Evolutionary conservation across 23 tunicate species (phyloP).

Genomic region (Trididemnum clinides): DNA sequence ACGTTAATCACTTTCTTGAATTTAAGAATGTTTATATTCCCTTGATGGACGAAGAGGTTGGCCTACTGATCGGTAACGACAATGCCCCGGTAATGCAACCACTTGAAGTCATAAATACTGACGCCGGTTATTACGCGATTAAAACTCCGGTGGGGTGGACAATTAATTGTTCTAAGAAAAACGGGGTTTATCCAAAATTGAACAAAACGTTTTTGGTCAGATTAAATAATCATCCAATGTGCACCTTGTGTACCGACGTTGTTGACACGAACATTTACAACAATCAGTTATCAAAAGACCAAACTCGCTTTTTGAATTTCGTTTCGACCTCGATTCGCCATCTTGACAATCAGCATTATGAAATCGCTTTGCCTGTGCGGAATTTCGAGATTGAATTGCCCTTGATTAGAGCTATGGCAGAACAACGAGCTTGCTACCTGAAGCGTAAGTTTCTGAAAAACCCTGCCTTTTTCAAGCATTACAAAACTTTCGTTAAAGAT

Average conservation of each 20-base stretch:
- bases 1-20: not conserved
- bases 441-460: too few relatives aligned
- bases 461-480: too few relatives aligned
- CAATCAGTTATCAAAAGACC: too few relatives aligned
- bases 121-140: conserved; percentile 35
- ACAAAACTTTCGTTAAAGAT: too few relatives aligned
- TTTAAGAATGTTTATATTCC: conserved; percentile 22
- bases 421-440: too few relatives aligned
- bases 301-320: too few relatives aligned
- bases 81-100: conserved; percentile 32
- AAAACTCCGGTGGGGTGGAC: conserved; percentile 49
- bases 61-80: conserved; percentile 28
- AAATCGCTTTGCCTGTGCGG: too few relatives aligned
- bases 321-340: too few relatives aligned
- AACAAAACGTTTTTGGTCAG: conserved; percentile 26
- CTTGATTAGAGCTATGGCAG: too few relatives aligned
- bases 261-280: too few relatives aligned
- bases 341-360: too few relatives aligned
- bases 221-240: conserved; percentile 13
- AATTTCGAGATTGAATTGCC: too few relatives aligned
- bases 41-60: conserved; percentile 3
- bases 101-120: not conserved
- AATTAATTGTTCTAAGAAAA: conserved; percentile 27
- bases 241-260: not conserved
- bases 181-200: not conserved